phyloP scores from a whole-genome alignment of 2,113 vertebrate genomes.

The Brienomyrus brachyistius region DNA sequence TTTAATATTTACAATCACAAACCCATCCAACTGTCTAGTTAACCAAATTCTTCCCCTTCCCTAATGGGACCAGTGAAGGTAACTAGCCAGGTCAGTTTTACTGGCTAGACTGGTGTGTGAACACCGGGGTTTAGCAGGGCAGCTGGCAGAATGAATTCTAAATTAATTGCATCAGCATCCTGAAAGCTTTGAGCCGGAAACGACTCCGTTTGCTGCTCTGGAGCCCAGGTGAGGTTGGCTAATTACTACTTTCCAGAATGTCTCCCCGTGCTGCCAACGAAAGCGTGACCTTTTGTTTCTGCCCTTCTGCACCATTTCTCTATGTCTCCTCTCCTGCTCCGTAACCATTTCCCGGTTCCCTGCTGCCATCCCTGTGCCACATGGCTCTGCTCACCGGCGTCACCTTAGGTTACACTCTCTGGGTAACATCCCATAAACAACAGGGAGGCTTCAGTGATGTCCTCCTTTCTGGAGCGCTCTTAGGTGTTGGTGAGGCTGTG shows the following conservation, averaged over 20 bases:
- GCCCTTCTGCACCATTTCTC: background rate
- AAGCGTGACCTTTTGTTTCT: background rate
- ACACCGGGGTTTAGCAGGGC: background rate
- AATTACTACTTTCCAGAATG: background rate
- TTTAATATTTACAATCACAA: background rate
- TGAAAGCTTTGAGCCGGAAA: background rate
- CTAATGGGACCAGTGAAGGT: background rate
- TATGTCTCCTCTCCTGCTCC: background rate
- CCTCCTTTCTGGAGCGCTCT: background rate
- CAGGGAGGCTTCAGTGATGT: background rate
- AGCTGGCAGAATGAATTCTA: background rate
- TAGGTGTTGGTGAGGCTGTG: background rate
- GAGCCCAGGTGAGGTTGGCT: background rate
- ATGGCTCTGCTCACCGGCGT: background rate
- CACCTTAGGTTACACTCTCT: background rate
- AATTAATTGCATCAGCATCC: background rate
- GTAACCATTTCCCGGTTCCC: background rate
- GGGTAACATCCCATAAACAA: background rate
- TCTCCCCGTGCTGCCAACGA: background rate
- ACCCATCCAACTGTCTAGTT: background rate
- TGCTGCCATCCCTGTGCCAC: background rate
- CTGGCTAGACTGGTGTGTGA: background rate
- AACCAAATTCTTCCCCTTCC: background rate
- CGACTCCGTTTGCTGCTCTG: background rate
- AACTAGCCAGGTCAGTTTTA: background rate